phyloP scores from a whole-genome alignment of 2,797 vertebrate species.

The Alfaro cultratus region DNA sequence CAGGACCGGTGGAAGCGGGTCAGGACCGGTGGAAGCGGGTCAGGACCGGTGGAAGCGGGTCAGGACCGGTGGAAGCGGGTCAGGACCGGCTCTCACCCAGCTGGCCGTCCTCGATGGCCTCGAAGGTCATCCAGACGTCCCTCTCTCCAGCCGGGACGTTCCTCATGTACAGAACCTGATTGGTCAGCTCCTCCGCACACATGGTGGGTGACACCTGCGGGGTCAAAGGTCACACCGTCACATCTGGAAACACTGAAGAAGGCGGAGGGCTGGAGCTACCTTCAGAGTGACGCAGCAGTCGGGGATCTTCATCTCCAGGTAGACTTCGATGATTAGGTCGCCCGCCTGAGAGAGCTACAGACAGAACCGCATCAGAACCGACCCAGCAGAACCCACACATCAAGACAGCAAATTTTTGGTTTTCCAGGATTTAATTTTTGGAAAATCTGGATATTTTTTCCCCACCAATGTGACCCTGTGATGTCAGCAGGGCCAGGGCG shows the following conservation, averaged over 20 bases:
- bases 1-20: too few species aligned
- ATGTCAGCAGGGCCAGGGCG: too few species aligned
- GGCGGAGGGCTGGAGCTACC: conserved; percentile 64
- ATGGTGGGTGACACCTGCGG: conserved; percentile 92
- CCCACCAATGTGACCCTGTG: too few species aligned
- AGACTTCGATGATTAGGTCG: conserved; percentile 96
- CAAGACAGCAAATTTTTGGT: too few species aligned
- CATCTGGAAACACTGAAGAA: neutral
- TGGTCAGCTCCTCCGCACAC: conserved; percentile 94
- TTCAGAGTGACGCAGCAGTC: conserved; percentile 95
- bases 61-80: neutral
- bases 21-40: too few species aligned
- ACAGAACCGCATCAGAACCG: neutral
- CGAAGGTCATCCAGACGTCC: conserved; percentile 95
- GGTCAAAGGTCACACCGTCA: conserved; percentile 28
- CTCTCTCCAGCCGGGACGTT: conserved; percentile 84
- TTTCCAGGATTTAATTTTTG: too few species aligned
- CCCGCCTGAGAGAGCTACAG: conserved; percentile 94
- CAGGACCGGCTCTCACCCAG: conserved; percentile 89
- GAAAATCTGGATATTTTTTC: too few species aligned
- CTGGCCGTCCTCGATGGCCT: conserved; percentile 92
- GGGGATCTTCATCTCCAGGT: conserved; percentile 91
- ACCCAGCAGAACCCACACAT: neutral
- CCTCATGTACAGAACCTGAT: conserved; percentile 95
- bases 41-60: too few species aligned